Percentiles rank a stretch among this genome's conserved stretches.
Conservation (phyloP, 1,140 invertebrate species). For the Coenobita brevimanus region DNA sequence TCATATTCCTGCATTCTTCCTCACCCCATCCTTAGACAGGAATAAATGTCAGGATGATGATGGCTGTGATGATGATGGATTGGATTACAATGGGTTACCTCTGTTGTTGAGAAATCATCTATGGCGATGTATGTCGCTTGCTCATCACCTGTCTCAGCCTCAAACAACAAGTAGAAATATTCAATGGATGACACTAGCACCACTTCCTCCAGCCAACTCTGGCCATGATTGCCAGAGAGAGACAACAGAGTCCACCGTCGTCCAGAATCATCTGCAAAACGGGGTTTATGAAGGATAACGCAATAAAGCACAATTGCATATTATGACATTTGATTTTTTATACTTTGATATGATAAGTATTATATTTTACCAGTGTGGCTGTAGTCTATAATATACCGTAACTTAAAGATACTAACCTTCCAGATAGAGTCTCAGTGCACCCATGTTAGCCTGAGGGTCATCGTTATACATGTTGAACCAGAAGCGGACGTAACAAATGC, state of each 20-base stretch:
- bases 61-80: no score
- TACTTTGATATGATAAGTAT: no score
- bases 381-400: no score
- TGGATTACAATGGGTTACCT: slow-evolving; percentile 15
- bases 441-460: background rate
- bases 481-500: slow-evolving; percentile 37
- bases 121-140: slow-evolving; percentile 24
- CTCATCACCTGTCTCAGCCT: slow-evolving; percentile 19
- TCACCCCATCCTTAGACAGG: no score
- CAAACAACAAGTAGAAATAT: slow-evolving; percentile 17
- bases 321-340: background rate
- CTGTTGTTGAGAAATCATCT: slow-evolving; percentile 38
- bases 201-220: slow-evolving; percentile 20
- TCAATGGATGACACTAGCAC: slow-evolving; percentile 4
- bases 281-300: no score
- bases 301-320: background rate
- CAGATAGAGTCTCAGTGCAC: slow-evolving; percentile 4
- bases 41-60: no score
- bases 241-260: background rate
- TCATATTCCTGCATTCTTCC: no score
- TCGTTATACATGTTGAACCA: slow-evolving; percentile 36
- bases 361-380: no score
- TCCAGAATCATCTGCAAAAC: background rate
- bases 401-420: slow-evolving; percentile 19
- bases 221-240: background rate